Conservation (phyloP, 2,113 vertebrate genomes). For the Amblyornis subalaris region DNA sequence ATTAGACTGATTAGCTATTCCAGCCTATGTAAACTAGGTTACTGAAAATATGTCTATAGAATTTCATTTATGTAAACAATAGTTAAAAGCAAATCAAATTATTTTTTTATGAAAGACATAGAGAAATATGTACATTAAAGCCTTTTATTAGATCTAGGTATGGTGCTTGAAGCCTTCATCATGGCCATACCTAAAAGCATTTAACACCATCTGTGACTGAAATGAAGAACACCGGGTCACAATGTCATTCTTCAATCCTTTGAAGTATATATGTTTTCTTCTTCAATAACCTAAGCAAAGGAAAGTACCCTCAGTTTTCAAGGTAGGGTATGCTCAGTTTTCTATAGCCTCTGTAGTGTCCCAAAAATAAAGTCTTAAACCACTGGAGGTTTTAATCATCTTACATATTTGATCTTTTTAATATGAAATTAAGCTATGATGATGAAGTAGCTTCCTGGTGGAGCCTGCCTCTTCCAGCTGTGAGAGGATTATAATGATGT, state of each 20-base stretch:
- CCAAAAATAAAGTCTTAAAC: not conserved
- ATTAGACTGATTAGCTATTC: not conserved
- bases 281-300: not conserved
- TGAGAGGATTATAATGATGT: not conserved
- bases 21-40: not conserved
- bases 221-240: not conserved
- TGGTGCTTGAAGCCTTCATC: not conserved
- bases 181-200: not conserved
- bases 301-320: not conserved
- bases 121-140: not conserved
- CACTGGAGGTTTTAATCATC: not conserved
- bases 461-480: not conserved
- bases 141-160: not conserved
- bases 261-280: not conserved
- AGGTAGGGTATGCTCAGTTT: not conserved
- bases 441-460: not conserved
- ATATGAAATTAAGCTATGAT: not conserved
- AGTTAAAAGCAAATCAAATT: not conserved
- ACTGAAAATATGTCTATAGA: not conserved
- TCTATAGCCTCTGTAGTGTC: not conserved
- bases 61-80: not conserved
- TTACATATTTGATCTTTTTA: not conserved
- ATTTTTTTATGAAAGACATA: not conserved
- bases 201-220: not conserved
- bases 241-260: not conserved